phyloP scores from a whole-genome alignment of 2,797 vertebrate species.

The Calcarius lapponicus region DNA sequence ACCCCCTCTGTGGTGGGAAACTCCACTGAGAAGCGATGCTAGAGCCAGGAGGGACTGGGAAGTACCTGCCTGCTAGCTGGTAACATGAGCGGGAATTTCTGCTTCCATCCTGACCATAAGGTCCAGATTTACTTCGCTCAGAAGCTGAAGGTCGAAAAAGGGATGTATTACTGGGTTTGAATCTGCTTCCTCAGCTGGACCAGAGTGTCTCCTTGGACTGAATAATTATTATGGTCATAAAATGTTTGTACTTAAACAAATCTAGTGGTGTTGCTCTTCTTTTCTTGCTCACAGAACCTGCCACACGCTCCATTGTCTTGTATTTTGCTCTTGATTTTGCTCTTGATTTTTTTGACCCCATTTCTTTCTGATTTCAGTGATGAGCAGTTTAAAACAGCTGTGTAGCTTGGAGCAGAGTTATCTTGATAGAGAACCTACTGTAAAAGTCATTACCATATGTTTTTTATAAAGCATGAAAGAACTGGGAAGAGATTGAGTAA shows the following conservation, averaged over 20 bases:
- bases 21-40: not conserved
- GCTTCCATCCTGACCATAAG: not conserved
- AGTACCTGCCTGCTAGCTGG: not conserved
- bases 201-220: not conserved
- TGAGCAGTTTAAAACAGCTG: not conserved
- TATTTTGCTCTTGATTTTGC: not conserved
- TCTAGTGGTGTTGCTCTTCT: not conserved
- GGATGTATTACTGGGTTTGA: not conserved
- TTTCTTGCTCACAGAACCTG: not conserved
- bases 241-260: not conserved
- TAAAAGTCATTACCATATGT: not conserved
- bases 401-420: not conserved
- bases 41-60: not conserved
- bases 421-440: not conserved
- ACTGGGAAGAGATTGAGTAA: not conserved
- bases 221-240: not conserved
- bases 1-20: not conserved
- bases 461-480: not conserved
- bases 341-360: fast-evolving
- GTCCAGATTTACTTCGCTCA: not conserved
- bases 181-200: not conserved
- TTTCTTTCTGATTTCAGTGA: not conserved
- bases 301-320: not conserved
- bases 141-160: not conserved
- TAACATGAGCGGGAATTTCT: not conserved